Base-by-base conservation (phyloP, 2,888 invertebrate genomes). In the Falcaria lacertinaria region DNA sequence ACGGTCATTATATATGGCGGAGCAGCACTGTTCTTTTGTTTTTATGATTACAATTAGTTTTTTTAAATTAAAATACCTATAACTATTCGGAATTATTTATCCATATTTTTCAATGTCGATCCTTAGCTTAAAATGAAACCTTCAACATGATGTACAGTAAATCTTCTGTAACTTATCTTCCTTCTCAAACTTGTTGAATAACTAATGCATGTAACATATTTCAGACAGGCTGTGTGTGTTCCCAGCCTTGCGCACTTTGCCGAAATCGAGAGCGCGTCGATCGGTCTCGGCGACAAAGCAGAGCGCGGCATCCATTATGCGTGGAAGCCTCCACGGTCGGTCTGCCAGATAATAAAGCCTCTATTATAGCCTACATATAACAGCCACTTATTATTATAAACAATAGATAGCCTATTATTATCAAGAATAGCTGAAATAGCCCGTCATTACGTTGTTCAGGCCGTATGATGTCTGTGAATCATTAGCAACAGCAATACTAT, bases 291-390 rank as follows among this genome's bases (percentile, higher is more conserved):
- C 45, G 45, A 48, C 56, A 50, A 60, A 57, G 43, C 59, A 50
- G 60, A 62, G 57, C 62, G 53, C 47, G 57, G 54, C 60, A 58
- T 59, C 51, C 54, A 59, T 60, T 55, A 50, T 42, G 37, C 38
- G 42, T 52, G 48, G 52, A 45, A 45, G 34, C 47, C 45, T 46
- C 50, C 45, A 39, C 49, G 41, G 43, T 37, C 44, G 39, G 43
- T 41, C 45, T 39, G 32, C 28, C 28, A 11, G 28, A 11, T 28
- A 28, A 28, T 28, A 28, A 11, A 28, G 28, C 28, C 32, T 32
- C 32, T 32, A 6, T 8, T 8, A 8, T 13, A 32, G 32, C 5
- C 14, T 33, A 14, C 14, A 1, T 13, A 14, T 14, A 33, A 33
- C 8, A 33, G 8, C 33, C 33, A 33, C 28, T 28, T 28, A 28